Base-by-base conservation (phyloP, 1,140 invertebrate genomes). In the Microvelia longipes region DNA sequence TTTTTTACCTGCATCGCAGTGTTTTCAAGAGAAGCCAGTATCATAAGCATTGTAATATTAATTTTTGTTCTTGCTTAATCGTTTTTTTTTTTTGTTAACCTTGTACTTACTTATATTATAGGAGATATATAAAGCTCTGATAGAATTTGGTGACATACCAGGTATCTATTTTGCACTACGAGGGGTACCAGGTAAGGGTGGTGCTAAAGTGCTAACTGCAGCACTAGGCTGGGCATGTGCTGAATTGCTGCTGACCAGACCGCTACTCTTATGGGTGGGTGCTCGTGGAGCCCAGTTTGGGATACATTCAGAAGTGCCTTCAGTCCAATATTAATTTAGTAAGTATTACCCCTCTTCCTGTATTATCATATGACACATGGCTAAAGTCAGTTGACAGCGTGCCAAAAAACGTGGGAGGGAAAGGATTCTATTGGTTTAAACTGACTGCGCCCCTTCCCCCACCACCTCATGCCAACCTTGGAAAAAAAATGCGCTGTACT, bases 141-240 rank as follows among this genome's bases (percentile, higher is more conserved):
- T 98, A 19, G 96, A 98, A 80, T 80, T 98, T 64, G 90, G 90
- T 27, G 96, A 99, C 80, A 83, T 98, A n/a, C 82, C 93, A 60
- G 96, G 96, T 30, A 82, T 98, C 65, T 89, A 96, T 75, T 80
- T 98, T 73, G 92, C 96, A 11, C 82, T 99, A 72, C 89, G 88
- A 70, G 84, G 90, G 67, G 93, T 96, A 72, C 92, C 93, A 25
- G 94, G 93, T 0, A 94, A 95, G 81, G 91, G 91, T 0, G 90
- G 93, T 79, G 88, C 93, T 0, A 98, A 98, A 82, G 90, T 98
- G 69, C 83, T 98, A 71, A 94, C 94, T 14, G 92, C 94, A 74
- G 96, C 94, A 11, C 85, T 98, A 71, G 92, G 94, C 69, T 98
- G 96, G 96, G 94, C 95, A 2, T 90, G 93, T 74, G 96, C 96